These are phyloP conservation scores for Elachura formosa DNA, from an alignment of 2,113 vertebrate species.

Conservation along the genomic window DNA sequence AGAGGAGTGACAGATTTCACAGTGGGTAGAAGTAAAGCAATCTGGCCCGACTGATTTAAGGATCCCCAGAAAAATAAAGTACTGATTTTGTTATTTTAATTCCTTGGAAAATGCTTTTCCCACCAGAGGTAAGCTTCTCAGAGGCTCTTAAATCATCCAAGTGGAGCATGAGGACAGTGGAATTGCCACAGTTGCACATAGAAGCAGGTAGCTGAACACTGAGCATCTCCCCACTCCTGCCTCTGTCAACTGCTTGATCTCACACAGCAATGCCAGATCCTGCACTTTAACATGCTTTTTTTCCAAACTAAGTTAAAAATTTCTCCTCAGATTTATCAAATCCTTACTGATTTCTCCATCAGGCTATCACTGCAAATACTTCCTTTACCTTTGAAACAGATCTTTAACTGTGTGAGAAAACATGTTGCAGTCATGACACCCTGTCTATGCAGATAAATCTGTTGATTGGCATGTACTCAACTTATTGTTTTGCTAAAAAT, in stretches of 20 bases:
- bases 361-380: background rate
- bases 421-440: background rate
- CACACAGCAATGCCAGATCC: background rate
- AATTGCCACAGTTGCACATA: background rate
- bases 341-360: background rate
- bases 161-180: accelerated
- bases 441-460: background rate
- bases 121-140: background rate
- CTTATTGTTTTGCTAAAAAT: background rate
- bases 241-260: background rate
- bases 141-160: background rate
- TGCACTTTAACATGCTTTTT: background rate
- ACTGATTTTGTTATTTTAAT: background rate
- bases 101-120: accelerated
- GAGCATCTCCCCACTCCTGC: background rate
- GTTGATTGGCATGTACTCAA: background rate
- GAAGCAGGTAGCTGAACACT: background rate
- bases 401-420: background rate
- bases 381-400: background rate
- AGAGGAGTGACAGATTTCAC: background rate
- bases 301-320: background rate
- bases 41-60: background rate
- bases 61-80: background rate
- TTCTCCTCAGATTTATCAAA: background rate
- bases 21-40: background rate